Percentiles rank a stretch among this genome's conserved stretches.
phyloP scores from a whole-genome alignment of 1,140 invertebrate genomes.

The Bombus impatiens region DNA sequence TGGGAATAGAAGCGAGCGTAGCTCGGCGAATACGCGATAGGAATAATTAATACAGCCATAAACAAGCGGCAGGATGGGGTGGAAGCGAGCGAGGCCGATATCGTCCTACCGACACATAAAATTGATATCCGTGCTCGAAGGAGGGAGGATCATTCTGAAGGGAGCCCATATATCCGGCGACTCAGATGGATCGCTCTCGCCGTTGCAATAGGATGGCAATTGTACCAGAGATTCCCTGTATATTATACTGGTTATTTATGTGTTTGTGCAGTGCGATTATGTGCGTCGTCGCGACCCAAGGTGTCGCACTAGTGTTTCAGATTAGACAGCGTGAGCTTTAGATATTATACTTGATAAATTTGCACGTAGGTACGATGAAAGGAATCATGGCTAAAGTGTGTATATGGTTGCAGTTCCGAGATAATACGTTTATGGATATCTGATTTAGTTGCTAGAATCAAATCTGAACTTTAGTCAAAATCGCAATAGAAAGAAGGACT shows the following conservation, averaged over 20 bases:
- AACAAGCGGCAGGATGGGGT: conserved; percentile 59
- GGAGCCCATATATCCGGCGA: conserved; percentile 18
- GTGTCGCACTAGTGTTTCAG: neutral
- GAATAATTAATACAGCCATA: conserved; percentile 75
- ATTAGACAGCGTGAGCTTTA: neutral
- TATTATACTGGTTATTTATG: conserved; percentile 31
- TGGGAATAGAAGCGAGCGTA: conserved; percentile 58
- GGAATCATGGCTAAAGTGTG: neutral
- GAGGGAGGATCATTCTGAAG: conserved; percentile 54
- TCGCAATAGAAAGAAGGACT: no score
- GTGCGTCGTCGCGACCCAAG: neutral
- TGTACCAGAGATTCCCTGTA: conserved; percentile 7
- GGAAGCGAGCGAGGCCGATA: conserved; percentile 52
- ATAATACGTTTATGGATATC: no score
- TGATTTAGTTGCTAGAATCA: no score
- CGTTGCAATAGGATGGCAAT: conserved; percentile 12
- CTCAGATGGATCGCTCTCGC: conserved; percentile 27
- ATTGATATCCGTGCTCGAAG: conserved; percentile 65
- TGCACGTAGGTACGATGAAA: neutral
- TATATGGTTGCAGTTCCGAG: neutral
- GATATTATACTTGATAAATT: neutral
- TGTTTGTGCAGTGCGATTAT: conserved; percentile 13
- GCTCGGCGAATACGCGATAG: conserved; percentile 68
- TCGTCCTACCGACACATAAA: conserved; percentile 68
- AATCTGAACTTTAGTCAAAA: no score